phyloP scores from a whole-genome alignment of 92 coral and sea anemone genomes.

The Muricea muricata region DNA sequence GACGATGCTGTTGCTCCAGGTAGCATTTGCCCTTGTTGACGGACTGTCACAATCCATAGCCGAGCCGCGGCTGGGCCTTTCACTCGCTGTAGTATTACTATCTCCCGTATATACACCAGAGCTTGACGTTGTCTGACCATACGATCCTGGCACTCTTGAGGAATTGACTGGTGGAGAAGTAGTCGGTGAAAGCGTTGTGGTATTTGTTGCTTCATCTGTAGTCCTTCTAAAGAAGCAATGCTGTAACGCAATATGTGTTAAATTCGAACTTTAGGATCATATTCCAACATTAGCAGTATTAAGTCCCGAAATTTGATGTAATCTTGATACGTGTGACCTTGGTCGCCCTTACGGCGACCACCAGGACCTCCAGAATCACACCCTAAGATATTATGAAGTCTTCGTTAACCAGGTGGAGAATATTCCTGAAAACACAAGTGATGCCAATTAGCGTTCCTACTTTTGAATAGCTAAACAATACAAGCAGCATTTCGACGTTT shows the following conservation, averaged over 20 bases:
- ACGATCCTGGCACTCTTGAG: constrained; percentile 64
- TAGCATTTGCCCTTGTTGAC: constrained; percentile 78
- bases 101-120: constrained; percentile 68
- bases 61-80: constrained; percentile 94
- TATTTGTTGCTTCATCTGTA: constrained; percentile 97
- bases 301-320: constrained; percentile 97
- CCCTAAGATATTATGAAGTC: constrained; percentile 94
- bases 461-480: too few relatives aligned
- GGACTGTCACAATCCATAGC: constrained; percentile 99
- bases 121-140: constrained; percentile 69
- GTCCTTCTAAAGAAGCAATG: constrained; percentile 99
- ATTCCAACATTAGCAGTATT: constrained; percentile 93
- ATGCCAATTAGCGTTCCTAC: too few relatives aligned
- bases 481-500: too few relatives aligned
- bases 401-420: constrained; percentile 86
- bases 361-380: constrained; percentile 99
- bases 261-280: constrained; percentile 91
- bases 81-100: constrained; percentile 84
- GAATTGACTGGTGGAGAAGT: constrained; percentile 89
- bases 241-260: constrained; percentile 92
- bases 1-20: constrained; percentile 84
- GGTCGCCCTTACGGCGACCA: constrained; percentile 93
- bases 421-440: constrained; percentile 89
- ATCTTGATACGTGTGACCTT: constrained; percentile 95
- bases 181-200: constrained; percentile 86